Base-by-base conservation (phyloP, 2,113 vertebrate species). In the Typhlomys cinereus region DNA sequence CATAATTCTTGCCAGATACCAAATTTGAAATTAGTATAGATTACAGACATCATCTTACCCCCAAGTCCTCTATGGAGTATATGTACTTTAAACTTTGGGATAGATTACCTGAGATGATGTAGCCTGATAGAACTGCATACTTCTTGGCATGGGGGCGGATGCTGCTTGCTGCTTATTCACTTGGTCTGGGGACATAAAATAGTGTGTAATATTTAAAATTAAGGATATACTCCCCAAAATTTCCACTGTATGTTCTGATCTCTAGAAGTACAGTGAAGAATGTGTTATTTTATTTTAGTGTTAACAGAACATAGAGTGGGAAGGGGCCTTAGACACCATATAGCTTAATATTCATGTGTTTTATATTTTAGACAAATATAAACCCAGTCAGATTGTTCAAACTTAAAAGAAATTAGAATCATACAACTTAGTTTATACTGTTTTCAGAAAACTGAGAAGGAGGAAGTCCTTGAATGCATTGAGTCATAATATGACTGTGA, bases 391-490 rank as follows among this genome's bases (percentile, higher is more conserved):
- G 52, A 62, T 86, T 86, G 73, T 85, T 88, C 15, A 69, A 48
- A 64, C 27, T 84, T 34, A 84, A 54, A 46, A 1, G 50, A 50
- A 81, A 82, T 75, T 54, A 69, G 18, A 75, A 8, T 13, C 67
- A 36, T 52, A 25, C 10, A 87, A 21, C 2, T 36, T 41, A 80
- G 34, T 18, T 90, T 12, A 71, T 85, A 61, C 7, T 81, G 50
- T 76, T 91, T 96, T 91, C 39, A 74, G 69, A 88, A 96, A 93
- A 76, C 39, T 52, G 34, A 85, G 12, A 34, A 88, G 29, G 73
- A 74, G n/a, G 20, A 95, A 67, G 9, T 70, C 86, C 44, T 95
- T 46, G 10, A 73, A 14, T 57, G 62, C 46, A 50, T 9, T 89
- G 71, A 81, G n/a, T 89, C 44, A 91, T 89, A 46, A 20, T 81